Evolutionary conservation across 2,113 vertebrate species (phyloP).

Genomic region (Amazona vittata): DNA sequence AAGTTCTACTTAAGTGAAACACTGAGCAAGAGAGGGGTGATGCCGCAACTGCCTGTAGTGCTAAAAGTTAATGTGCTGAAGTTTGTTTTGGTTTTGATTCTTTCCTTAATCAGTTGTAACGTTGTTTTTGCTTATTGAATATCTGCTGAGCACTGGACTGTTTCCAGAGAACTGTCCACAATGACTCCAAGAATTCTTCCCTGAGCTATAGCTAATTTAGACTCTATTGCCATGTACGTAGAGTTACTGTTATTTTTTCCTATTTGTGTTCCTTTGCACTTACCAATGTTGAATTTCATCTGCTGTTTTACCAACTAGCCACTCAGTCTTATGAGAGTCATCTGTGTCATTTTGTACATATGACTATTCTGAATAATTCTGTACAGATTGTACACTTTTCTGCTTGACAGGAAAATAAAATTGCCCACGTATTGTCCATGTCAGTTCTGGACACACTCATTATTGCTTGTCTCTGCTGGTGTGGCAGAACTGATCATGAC

Average conservation of each 20-base stretch:
- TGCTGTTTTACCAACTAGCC: not conserved
- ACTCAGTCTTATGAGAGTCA: not conserved
- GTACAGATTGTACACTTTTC: not conserved
- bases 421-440: not conserved
- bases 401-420: not conserved
- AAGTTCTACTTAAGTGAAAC: not conserved
- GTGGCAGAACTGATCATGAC: not conserved
- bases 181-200: not conserved
- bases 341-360: not conserved
- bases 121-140: not conserved
- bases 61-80: not conserved
- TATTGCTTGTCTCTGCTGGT: not conserved
- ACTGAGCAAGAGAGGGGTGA: not conserved
- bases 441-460: not conserved
- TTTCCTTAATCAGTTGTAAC: constrained; percentile 3
- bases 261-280: not conserved
- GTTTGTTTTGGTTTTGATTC: not conserved
- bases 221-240: not conserved
- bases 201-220: not conserved
- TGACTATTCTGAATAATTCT: not conserved
- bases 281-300: not conserved
- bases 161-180: not conserved
- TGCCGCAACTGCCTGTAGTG: not conserved
- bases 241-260: not conserved
- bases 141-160: not conserved